Percentiles rank a stretch among this genome's conserved stretches.
Conservation (phyloP, 2,888 invertebrate species). For the Cyclophora punctaria region DNA sequence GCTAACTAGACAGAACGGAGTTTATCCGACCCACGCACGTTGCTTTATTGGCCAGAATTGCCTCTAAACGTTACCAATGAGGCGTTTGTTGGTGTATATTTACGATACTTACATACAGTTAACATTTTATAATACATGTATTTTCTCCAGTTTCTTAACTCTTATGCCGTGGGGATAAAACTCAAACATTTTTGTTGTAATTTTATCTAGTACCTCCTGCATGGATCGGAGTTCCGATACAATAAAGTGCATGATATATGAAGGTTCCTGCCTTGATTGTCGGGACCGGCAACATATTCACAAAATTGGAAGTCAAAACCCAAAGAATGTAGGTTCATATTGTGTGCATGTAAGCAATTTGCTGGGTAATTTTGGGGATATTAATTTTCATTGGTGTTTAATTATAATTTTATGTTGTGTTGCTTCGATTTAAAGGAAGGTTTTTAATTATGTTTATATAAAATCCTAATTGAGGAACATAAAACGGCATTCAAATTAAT, state of each 20-base stretch:
- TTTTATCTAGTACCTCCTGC: constrained; percentile 36
- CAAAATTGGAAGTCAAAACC: constrained; percentile 30
- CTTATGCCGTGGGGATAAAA: constrained; percentile 5
- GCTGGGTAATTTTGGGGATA: neutral
- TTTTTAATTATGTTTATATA: too few relatives aligned
- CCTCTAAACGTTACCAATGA: constrained; percentile 72
- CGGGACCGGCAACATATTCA: constrained; percentile 27
- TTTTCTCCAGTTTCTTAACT: constrained; percentile 2
- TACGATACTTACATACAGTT: constrained; percentile 40
- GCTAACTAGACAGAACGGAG: constrained; percentile 32
- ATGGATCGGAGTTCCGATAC: constrained; percentile 41
- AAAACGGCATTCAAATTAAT: too few relatives aligned
- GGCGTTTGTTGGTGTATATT: constrained; percentile 66
- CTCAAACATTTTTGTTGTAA: neutral
- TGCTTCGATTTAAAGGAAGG: too few relatives aligned
- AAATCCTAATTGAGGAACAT: too few relatives aligned
- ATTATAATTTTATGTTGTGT: too few relatives aligned
- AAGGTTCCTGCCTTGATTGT: constrained; percentile 31
- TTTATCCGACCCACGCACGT: constrained; percentile 54
- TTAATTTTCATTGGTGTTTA: constrained; percentile 1
- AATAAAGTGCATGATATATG: constrained; percentile 57
- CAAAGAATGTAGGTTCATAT: constrained; percentile 24
- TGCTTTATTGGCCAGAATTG: constrained; percentile 71
- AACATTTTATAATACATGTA: constrained; percentile 5
- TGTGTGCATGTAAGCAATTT: constrained; percentile 8